These are phyloP conservation scores for Conus betulinus DNA, from an alignment of 1,140 invertebrate species.

Conservation along the genomic window DNA sequence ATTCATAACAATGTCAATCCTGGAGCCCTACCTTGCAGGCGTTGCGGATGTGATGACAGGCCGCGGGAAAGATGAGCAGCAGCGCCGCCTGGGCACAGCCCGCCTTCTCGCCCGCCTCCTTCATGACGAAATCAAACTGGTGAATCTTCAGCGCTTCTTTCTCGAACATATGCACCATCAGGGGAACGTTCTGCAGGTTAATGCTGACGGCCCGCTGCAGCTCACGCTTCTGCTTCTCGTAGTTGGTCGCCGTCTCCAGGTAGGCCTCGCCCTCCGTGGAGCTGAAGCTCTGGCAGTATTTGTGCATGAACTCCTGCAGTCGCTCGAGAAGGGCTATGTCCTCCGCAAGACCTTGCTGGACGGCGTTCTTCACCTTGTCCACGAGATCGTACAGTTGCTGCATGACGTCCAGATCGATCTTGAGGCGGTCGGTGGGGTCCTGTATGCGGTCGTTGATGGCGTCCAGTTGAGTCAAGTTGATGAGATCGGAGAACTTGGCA, in stretches of 20 bases:
- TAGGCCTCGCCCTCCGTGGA: constrained; percentile 48
- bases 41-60: constrained; percentile 59
- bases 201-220: constrained; percentile 49
- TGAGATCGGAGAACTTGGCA: constrained; percentile 42
- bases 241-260: constrained; percentile 61
- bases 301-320: constrained; percentile 53
- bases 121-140: constrained; percentile 52
- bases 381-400: constrained; percentile 7
- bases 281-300: constrained; percentile 62
- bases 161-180: constrained; percentile 57
- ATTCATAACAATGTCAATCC: background rate
- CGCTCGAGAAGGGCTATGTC: constrained; percentile 45
- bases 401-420: constrained; percentile 37
- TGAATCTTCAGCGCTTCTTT: constrained; percentile 49
- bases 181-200: constrained; percentile 49
- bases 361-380: constrained; percentile 28
- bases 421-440: constrained; percentile 41
- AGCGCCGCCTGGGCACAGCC: constrained; percentile 53
- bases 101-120: constrained; percentile 49
- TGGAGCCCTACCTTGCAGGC: constrained; percentile 38
- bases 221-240: constrained; percentile 59
- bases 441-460: constrained; percentile 41
- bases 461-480: constrained; percentile 30
- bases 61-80: constrained; percentile 59
- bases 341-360: constrained; percentile 52